Evolutionary conservation across 1,140 invertebrate genomes (phyloP), one percentile per base, ranked within the genome.

Genomic region (Nasonia longicornis): DNA sequence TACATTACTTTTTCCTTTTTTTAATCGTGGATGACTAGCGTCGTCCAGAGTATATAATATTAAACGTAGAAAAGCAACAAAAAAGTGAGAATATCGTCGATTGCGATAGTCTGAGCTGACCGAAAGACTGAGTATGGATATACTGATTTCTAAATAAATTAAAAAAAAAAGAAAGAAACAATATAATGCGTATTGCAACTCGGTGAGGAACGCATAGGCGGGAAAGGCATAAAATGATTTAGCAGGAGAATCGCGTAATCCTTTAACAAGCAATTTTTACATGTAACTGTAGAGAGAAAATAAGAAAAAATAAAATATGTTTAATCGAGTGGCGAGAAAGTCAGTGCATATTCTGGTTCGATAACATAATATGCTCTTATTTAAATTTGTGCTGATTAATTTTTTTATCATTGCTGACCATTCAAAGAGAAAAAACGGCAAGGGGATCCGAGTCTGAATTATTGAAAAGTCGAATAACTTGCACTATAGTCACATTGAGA

Each of bases 121-220:
- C 48, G 83, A 79, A 83, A 83, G 83, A 83, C 83, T 83, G 83
- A 83, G 83, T 79, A 83, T 48, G 73, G 66, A 75, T 83, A 76
- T 79, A 81, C 75, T 22, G 45, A 83, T 76, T 20, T 80, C 29
- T 77, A 35, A 79, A 82, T 70, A 76, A 80, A 83, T 73, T 20
- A 10, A 58, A 75, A 69, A 31, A 73, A 71, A 80, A 80, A 31
- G 12, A 69, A 74, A 69, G 12, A 69, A 74, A 69, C 64, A 75
- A 35, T 70, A 16, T 52, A 77, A 45, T 6, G 31, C 12, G 52
- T 63, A 35, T 76, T 48, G 42, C 26, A 69, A 77, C n/a, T 77
- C n/a, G 48, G 35, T 70, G n/a, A 70, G 14, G 12, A 31, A 80
- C 6, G 31, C 20, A 67, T 6, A 77, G 26, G 67, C 26, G 20